Conservation (phyloP, 2,888 invertebrate species). For the Cryptophagus acutangulus region DNA sequence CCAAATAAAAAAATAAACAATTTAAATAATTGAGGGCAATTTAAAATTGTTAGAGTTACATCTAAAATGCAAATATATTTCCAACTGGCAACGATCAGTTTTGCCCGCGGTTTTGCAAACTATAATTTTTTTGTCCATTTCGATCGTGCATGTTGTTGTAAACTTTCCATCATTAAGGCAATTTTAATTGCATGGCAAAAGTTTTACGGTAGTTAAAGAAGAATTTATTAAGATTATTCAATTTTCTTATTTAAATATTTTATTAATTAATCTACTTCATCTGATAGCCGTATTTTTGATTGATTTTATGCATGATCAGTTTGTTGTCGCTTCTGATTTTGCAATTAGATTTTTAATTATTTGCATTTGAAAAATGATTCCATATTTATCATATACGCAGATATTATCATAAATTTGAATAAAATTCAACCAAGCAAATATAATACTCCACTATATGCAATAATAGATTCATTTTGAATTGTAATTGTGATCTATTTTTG, state of each 20-base stretch:
- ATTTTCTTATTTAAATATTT: conserved; percentile 14
- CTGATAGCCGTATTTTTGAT: no score
- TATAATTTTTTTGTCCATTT: background rate
- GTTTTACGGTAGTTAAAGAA: conserved; percentile 23
- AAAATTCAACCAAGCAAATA: background rate
- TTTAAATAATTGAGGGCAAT: conserved; percentile 1
- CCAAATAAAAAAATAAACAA: background rate
- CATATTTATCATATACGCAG: no score
- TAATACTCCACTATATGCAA: no score
- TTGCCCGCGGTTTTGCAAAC: background rate
- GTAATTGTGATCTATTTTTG: no score
- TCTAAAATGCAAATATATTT: conserved; percentile 1
- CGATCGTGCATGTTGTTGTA: no score
- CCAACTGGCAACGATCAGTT: background rate
- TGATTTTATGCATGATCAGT: no score
- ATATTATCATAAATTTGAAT: conserved; percentile 1
- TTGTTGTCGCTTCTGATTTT: no score
- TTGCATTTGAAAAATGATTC: no score
- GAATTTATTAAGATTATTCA: conserved; percentile 20
- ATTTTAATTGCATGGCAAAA: conserved; percentile 32
- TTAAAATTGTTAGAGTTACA: no score
- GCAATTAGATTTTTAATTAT: no score
- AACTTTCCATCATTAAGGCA: conserved; percentile 30
- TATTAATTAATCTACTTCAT: no score
- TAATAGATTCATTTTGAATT: no score